Percentiles rank a stretch among this genome's conserved stretches.
Evolutionary conservation across 2,797 vertebrate genomes (phyloP).

Genomic region (Pangasius krempfi): DNA sequence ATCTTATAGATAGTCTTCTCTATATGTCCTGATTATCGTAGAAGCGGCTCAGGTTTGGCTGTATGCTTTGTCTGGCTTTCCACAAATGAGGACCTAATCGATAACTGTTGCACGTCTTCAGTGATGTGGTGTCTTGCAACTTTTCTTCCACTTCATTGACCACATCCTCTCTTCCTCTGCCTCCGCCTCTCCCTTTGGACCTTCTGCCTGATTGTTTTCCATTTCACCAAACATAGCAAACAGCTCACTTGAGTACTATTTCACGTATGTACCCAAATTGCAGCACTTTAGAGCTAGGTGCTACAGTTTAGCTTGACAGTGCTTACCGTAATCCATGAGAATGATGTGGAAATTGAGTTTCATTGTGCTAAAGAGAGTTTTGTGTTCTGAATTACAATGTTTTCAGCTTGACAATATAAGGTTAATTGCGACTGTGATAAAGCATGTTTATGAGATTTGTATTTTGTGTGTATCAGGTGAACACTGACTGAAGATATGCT

Average conservation of each 20-base stretch:
- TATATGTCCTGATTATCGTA: neutral
- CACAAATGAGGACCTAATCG: neutral
- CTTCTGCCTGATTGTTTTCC: slow-evolving; percentile 1
- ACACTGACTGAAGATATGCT: neutral
- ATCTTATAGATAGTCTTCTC: neutral
- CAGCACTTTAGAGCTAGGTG: slow-evolving; percentile 1
- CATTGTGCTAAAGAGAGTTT: neutral
- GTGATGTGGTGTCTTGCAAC: neutral
- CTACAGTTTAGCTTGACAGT: neutral
- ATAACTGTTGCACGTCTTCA: neutral
- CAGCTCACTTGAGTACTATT: slow-evolving; percentile 5
- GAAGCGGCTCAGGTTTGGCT: neutral
- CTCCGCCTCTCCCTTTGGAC: neutral
- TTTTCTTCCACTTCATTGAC: slow-evolving; percentile 12
- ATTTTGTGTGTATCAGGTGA: neutral
- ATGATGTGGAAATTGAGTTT: neutral
- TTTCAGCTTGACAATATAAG: neutral
- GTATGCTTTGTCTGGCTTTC: slow-evolving; percentile 6
- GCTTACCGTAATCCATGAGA: neutral
- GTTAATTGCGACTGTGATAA: neutral
- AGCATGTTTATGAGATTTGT: neutral
- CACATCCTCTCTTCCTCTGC: neutral
- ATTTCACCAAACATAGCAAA: neutral
- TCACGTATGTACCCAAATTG: neutral
- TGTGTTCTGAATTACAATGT: neutral